Evolutionary conservation across 2,797 vertebrate genomes (phyloP), one percentile per base, ranked within the genome.

Genomic region (Cuculus canorus): DNA sequence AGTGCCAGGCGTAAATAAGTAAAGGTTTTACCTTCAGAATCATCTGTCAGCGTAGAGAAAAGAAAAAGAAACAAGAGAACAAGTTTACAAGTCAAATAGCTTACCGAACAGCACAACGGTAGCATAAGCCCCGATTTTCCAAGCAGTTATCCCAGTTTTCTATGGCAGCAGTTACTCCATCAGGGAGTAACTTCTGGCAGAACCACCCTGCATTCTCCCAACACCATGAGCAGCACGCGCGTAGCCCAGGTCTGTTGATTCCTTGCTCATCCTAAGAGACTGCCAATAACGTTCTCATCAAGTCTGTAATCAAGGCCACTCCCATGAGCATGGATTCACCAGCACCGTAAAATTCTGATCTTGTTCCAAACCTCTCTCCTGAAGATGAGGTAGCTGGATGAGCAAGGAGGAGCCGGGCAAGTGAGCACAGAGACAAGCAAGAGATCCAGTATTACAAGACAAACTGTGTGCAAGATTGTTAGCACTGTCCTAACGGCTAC

Each of bases 1-100:
- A 89, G 83, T 61, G 82, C 75, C 97, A 98, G 98, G 98, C 97
- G 98, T 86, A 98, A 85, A 96, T 33, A 98, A 98, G 97, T 71
- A 93, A 85, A 96, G 66, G 68, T 97, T 99, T 99, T 99, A 99
- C 99, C 99, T 99, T 99, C 99, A 92, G 99, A 98, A 98, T 99
- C 99, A 98, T 99, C 99, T 99, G 99, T 98, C 98, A 98, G 96
- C 93, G 98, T 98, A 98, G 98, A 98, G 96, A 99, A 98, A 98
- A 97, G 98, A 98, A 98, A 98, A 97, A 96, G 98, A 98, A 96
- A 98, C 89, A 95, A 98, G 94, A 98, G 96, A 98, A 83, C 97
- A 33, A 45, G 91, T 97, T 98, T 96, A 98, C 94, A 96, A 96
- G 95, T 92, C 93, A 86, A 95, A 96, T 7, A 90, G 72, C 80